These are phyloP conservation scores for Palythoa grandiflora DNA, from an alignment of 92 coral and sea anemone genomes.

Conservation along the genomic window DNA sequence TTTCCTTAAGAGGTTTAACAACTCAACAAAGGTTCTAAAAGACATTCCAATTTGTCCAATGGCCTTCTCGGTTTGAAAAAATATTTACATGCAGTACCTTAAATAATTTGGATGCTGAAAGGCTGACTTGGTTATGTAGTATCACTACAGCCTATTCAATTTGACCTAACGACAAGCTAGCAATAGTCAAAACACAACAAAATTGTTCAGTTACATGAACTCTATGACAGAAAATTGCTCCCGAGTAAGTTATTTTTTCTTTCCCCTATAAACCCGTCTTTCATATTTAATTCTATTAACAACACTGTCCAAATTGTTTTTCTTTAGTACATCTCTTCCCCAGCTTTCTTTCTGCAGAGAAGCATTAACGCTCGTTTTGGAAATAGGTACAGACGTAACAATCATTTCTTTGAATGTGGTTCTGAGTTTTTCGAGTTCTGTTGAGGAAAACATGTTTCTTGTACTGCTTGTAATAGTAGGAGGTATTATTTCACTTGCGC, in stretches of 20 bases:
- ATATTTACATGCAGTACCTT: neutral
- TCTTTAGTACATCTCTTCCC: slow-evolving; percentile 28
- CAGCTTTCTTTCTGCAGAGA: slow-evolving; percentile 34
- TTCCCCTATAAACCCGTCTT: slow-evolving; percentile 19
- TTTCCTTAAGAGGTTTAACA: neutral
- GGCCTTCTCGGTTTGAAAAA: neutral
- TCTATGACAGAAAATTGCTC: neutral
- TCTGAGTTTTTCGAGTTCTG: slow-evolving; percentile 31
- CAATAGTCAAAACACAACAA: neutral
- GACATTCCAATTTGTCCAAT: neutral
- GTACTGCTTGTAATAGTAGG: slow-evolving; percentile 33
- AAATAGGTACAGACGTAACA: slow-evolving; percentile 30
- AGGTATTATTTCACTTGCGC: slow-evolving; percentile 6
- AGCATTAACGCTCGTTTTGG: slow-evolving; percentile 36
- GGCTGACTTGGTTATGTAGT: neutral
- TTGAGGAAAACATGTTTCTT: slow-evolving; percentile 28
- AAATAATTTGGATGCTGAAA: neutral
- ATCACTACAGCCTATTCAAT: neutral
- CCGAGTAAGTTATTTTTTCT: slow-evolving; percentile 14
- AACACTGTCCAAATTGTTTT: slow-evolving; percentile 39
- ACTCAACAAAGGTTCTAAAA: neutral
- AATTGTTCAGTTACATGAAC: slow-evolving; percentile 6
- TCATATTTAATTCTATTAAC: slow-evolving; percentile 39
- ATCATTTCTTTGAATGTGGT: slow-evolving; percentile 32
- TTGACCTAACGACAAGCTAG: neutral